phyloP scores from a whole-genome alignment of 2,888 invertebrate genomes.

The Protophormia terraenovae region DNA sequence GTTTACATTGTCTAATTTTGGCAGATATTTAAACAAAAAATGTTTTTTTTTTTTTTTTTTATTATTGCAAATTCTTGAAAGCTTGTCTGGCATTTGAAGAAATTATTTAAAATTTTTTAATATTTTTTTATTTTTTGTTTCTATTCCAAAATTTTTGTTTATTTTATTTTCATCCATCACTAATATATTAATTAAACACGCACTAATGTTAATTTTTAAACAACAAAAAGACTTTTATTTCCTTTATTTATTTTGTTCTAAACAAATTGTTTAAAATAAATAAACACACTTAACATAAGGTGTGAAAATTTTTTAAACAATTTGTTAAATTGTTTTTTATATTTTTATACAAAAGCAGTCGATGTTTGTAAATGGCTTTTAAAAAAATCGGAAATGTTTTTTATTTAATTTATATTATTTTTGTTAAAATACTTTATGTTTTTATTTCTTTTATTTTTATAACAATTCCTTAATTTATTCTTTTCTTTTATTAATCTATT shows the following conservation, averaged over 20 bases:
- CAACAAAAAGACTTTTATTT: not conserved
- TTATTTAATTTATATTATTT: not conserved
- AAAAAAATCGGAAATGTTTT: not conserved
- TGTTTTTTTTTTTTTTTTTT: not conserved
- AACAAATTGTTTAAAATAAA: slow-evolving; percentile 14
- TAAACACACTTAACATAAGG: slow-evolving; percentile 14
- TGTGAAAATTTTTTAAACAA: slow-evolving; percentile 22
- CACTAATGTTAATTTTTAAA: not conserved
- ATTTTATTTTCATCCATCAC: not conserved
- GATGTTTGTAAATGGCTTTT: too few relatives aligned
- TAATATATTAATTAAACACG: slow-evolving; percentile 10
- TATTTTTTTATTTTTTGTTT: not conserved
- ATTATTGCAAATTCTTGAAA: not conserved
- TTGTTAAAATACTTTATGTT: not conserved
- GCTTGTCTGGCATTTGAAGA: not conserved
- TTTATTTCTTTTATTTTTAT: not conserved
- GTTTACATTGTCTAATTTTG: not conserved
- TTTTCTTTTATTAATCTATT: not conserved
- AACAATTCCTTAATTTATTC: slow-evolving; percentile 1
- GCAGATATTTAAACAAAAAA: not conserved
- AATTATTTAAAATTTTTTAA: not conserved
- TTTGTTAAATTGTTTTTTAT: not conserved
- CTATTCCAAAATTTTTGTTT: not conserved
- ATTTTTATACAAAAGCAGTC: not conserved
- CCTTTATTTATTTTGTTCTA: not conserved